Conservation (phyloP, 30 jellyfish, hydroid and myxozoan genomes). For the Cassiopea andromeda region DNA sequence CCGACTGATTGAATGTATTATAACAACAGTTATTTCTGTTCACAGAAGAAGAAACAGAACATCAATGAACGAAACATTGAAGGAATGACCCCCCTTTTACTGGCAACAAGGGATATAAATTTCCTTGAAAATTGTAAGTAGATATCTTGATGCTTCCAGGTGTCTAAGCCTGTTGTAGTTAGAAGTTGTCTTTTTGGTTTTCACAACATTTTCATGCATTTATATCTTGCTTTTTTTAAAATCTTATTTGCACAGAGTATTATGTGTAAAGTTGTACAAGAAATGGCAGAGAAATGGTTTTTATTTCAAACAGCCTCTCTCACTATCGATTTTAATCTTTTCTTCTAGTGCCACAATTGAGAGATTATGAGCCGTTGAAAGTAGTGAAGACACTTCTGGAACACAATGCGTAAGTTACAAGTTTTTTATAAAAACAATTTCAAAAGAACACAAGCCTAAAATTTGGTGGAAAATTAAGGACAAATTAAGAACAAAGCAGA, state of each 20-base stretch:
- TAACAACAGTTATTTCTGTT: neutral
- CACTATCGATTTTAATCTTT: too few relatives aligned
- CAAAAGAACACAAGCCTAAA: too few relatives aligned
- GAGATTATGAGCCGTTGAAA: slow-evolving; percentile 44
- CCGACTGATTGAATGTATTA: too few relatives aligned
- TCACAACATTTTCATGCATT: too few relatives aligned
- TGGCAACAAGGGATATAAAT: slow-evolving; percentile 71
- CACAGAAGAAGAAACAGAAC: slow-evolving; percentile 22
- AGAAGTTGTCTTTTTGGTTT: too few relatives aligned
- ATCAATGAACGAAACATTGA: slow-evolving; percentile 34
- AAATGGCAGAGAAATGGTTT: too few relatives aligned
- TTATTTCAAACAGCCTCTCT: too few relatives aligned
- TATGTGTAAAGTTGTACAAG: neutral
- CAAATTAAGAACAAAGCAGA: too few relatives aligned
- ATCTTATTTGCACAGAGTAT: too few relatives aligned
- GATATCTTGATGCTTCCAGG: neutral
- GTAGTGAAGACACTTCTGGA: slow-evolving; percentile 45
- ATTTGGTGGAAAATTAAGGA: too few relatives aligned
- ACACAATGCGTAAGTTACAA: slow-evolving; percentile 41
- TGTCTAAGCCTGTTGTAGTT: neutral
- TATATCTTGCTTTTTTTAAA: too few relatives aligned
- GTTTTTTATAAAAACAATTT: neutral
- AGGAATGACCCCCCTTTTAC: slow-evolving; percentile 66
- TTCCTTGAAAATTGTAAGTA: slow-evolving; percentile 61
- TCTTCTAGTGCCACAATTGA: slow-evolving; percentile 49